A percentile compares a stretch with the other conserved stretches of the same genome.
These are phyloP conservation scores for Paguma larvata DNA, from an alignment of 2,797 vertebrate species.

Conservation along the genomic window DNA sequence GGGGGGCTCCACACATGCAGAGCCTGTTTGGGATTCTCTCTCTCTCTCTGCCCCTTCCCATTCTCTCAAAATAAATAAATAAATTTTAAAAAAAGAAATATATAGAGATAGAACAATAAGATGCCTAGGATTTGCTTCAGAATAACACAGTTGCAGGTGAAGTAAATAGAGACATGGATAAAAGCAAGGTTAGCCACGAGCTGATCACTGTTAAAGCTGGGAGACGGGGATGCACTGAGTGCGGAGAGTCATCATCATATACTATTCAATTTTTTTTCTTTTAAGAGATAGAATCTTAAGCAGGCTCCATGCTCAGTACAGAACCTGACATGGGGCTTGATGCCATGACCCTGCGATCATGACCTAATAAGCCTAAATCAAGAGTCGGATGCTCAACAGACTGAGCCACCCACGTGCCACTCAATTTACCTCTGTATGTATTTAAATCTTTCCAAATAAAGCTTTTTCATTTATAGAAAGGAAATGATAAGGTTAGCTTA, in stretches of 20 bases:
- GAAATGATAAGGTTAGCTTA: constrained; percentile 1
- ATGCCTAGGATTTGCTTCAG: neutral
- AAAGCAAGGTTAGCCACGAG: neutral
- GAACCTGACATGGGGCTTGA: too few species aligned
- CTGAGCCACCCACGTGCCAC: too few species aligned
- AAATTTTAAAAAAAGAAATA: neutral
- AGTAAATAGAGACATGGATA: neutral
- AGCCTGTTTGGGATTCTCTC: neutral
- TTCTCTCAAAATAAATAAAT: neutral
- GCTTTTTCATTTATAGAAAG: neutral
- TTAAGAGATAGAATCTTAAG: too few species aligned
- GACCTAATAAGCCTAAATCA: too few species aligned
- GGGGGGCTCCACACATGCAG: too few species aligned
- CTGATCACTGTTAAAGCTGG: neutral
- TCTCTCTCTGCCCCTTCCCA: neutral
- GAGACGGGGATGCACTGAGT: neutral
- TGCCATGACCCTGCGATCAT: too few species aligned
- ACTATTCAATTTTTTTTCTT: neutral
- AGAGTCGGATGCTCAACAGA: too few species aligned
- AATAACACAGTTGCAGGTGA: neutral
- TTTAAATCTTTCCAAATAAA: constrained; percentile 54
- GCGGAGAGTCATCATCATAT: neutral
- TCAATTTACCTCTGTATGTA: neutral
- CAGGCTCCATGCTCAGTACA: too few species aligned
- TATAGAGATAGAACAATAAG: neutral